A percentile compares a stretch with the other conserved stretches of the same genome.
Evolutionary conservation across 2,113 vertebrate species (phyloP).

Genomic region (Microcebus jonahi): DNA sequence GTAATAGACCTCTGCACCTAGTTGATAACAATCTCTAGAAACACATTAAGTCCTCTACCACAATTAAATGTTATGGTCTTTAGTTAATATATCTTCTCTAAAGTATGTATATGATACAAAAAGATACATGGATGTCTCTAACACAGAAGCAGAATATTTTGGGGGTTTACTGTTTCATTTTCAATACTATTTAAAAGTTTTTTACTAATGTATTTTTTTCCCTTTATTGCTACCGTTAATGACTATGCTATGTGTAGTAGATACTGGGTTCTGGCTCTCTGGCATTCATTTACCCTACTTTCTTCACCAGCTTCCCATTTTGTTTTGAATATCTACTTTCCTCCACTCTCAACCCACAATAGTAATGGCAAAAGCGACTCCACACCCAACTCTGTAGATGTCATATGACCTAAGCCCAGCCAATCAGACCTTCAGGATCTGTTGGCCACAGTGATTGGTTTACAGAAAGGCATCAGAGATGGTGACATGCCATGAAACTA

Average conservation of each 20-base stretch:
- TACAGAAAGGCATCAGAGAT: neutral
- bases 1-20: neutral
- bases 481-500: neutral
- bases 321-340: neutral
- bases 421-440: neutral
- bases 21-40: neutral
- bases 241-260: neutral
- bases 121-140: neutral
- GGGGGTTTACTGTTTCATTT: neutral
- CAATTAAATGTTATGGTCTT: neutral
- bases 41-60: neutral
- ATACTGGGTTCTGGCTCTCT: neutral
- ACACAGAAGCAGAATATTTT: neutral
- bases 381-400: neutral
- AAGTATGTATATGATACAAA: neutral
- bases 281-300: neutral
- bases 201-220: neutral
- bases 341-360: neutral
- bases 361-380: neutral
- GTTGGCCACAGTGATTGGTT: neutral
- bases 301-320: neutral
- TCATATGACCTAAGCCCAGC: neutral
- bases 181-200: neutral
- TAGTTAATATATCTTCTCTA: neutral
- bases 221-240: neutral